Percentiles rank a stretch among this genome's conserved stretches.
Evolutionary conservation across 2,113 vertebrate species (phyloP).

Genomic region (Sigmodon hispidus): DNA sequence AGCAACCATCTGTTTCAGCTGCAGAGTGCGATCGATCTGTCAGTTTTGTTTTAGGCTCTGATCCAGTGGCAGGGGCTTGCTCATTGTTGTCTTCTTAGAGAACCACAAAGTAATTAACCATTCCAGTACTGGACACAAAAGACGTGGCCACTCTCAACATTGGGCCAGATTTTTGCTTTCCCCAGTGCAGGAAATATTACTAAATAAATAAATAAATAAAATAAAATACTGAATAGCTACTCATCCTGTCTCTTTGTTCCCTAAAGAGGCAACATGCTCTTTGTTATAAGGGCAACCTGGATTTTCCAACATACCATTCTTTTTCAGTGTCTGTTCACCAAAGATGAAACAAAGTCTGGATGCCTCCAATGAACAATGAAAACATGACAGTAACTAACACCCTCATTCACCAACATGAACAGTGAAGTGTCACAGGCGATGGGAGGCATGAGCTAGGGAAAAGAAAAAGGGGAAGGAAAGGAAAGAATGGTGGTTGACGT

Average conservation of each 20-base stretch:
- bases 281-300: constrained; percentile 77
- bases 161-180: constrained; percentile 73
- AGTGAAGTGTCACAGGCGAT: neutral
- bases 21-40: constrained; percentile 74
- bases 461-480: neutral
- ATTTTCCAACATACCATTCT: constrained; percentile 69
- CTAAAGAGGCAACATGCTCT: constrained; percentile 71
- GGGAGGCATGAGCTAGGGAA: neutral
- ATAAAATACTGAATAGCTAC: constrained; percentile 71
- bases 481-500: neutral
- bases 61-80: constrained; percentile 63
- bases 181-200: constrained; percentile 67
- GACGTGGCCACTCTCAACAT: constrained; percentile 63
- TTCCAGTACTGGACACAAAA: constrained; percentile 67
- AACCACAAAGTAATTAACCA: constrained; percentile 71
- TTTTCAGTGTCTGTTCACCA: constrained; percentile 62
- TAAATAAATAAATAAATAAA: constrained; percentile 28
- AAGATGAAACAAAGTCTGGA: constrained; percentile 75
- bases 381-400: constrained; percentile 76
- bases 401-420: constrained; percentile 46
- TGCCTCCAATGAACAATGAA: constrained; percentile 66
- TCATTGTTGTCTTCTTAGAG: constrained; percentile 68
- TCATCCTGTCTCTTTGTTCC: constrained; percentile 64
- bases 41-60: constrained; percentile 72
- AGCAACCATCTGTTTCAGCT: constrained; percentile 80